Conservation (phyloP, 1,140 invertebrate genomes). For the Drosophila kikkawai region DNA sequence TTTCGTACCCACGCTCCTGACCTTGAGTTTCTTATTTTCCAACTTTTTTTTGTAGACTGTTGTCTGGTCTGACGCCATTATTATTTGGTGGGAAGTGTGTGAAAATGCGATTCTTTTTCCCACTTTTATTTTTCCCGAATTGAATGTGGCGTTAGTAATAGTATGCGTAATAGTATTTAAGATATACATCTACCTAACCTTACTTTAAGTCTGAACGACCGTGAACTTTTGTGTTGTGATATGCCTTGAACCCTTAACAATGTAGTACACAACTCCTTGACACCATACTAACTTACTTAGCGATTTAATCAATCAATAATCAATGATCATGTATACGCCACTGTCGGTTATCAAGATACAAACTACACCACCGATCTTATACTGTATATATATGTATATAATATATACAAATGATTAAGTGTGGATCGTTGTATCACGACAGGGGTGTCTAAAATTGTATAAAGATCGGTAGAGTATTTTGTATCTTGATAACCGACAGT, state of each 20-base stretch:
- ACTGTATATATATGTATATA: too few species aligned
- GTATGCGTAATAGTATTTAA: constrained; percentile 37
- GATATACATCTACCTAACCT: constrained; percentile 24
- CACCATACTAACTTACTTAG: not conserved
- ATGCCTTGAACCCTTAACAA: not conserved
- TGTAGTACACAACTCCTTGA: not conserved
- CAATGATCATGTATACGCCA: too few species aligned
- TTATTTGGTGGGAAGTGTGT: constrained; percentile 62
- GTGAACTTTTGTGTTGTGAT: constrained; percentile 24
- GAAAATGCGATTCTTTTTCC: constrained; percentile 73
- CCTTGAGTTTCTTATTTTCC: constrained; percentile 73
- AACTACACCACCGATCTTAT: too few species aligned
- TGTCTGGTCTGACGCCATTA: constrained; percentile 40
- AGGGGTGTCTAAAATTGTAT: too few species aligned
- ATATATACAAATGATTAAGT: too few species aligned
- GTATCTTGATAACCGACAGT: too few species aligned
- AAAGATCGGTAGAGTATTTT: too few species aligned
- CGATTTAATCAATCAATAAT: too few species aligned
- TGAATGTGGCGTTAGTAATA: constrained; percentile 35
- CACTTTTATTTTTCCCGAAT: constrained; percentile 73
- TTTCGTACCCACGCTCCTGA: constrained; percentile 75
- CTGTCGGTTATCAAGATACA: too few species aligned
- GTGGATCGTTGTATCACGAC: too few species aligned
- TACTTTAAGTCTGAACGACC: constrained; percentile 13
- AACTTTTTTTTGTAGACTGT: constrained; percentile 60